A percentile compares a stretch with the other conserved stretches of the same genome.
These are phyloP conservation scores for Talpa occidentalis DNA, from an alignment of 2,113 vertebrate species.

Conservation along the genomic window DNA sequence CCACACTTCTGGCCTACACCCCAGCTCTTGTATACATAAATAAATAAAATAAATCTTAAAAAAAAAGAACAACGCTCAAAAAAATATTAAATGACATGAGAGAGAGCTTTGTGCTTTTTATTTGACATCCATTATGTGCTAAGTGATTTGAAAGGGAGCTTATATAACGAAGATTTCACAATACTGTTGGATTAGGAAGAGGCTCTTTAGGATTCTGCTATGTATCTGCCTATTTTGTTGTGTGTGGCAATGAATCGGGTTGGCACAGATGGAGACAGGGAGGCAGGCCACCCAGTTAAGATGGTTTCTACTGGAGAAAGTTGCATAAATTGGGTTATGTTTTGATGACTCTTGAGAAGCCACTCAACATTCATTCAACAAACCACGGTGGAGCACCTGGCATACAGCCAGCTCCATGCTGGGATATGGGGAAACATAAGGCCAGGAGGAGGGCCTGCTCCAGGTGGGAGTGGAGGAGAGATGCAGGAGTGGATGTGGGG, in stretches of 20 bases:
- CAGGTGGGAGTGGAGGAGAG: not conserved
- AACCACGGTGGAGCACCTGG: not conserved
- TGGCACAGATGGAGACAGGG: not conserved
- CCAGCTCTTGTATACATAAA: too few species aligned
- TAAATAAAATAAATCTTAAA: too few species aligned
- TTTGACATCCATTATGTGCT: not conserved
- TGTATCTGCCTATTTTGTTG: not conserved
- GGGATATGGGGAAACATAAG: not conserved
- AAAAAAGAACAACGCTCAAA: not conserved
- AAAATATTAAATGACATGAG: not conserved
- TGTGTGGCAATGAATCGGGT: too few species aligned
- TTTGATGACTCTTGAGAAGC: not conserved
- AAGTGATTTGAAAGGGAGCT: not conserved
- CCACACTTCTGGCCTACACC: too few species aligned
- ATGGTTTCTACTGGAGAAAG: not conserved
- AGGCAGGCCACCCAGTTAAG: too few species aligned
- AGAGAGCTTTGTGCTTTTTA: not conserved
- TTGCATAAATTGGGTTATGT: not conserved
- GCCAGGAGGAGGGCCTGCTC: too few species aligned
- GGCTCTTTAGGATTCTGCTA: not conserved
- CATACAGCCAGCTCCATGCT: too few species aligned
- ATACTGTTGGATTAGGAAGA: not conserved
- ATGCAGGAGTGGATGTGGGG: rapidly evolving
- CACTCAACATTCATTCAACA: not conserved
- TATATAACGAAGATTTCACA: not conserved